Conservation (phyloP, 2,797 vertebrate species). For the Momotus momota region DNA sequence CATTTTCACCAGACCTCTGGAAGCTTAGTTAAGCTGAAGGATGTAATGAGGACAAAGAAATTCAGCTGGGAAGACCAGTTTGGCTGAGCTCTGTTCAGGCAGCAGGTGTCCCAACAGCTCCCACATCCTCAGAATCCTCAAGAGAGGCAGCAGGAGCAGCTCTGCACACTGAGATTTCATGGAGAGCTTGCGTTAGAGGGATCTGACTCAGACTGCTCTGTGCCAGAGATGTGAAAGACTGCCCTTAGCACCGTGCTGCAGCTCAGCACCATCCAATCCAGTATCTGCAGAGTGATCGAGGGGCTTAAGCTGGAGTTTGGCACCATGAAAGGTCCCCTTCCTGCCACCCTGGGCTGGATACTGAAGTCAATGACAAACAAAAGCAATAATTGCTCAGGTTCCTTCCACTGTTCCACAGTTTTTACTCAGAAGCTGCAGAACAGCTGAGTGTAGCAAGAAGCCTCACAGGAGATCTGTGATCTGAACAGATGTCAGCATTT, state of each 20-base stretch:
- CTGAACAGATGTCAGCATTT: neutral
- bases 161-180: neutral
- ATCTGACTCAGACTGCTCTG: neutral
- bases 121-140: neutral
- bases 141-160: neutral
- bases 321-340: accelerated
- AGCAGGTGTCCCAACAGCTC: neutral
- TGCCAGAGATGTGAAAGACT: neutral
- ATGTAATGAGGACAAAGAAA: neutral
- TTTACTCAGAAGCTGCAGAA: neutral
- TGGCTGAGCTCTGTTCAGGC: neutral
- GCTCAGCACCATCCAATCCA: neutral
- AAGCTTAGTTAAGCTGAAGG: neutral
- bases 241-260: neutral
- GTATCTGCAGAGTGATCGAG: neutral
- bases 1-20: neutral
- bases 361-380: neutral
- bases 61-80: neutral
- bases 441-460: neutral
- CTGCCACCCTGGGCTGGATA: too few relatives aligned
- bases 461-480: neutral
- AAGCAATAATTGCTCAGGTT: neutral
- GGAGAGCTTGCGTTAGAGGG: neutral
- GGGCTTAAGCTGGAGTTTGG: neutral
- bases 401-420: neutral